Conservation (phyloP, 2,113 vertebrate genomes). For the Sorex fumeus region DNA sequence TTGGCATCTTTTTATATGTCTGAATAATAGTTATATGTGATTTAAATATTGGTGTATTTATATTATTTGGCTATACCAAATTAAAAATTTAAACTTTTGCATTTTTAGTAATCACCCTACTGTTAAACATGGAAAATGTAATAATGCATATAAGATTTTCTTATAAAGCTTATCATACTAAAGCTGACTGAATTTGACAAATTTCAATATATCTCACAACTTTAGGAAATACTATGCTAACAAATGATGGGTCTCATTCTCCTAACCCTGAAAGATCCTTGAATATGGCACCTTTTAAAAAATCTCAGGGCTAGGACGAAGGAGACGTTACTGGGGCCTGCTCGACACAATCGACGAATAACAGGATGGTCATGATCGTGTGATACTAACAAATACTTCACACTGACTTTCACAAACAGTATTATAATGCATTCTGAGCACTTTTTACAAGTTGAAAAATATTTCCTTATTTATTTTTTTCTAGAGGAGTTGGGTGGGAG, state of each 20-base stretch:
- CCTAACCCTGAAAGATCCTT: too few relatives aligned
- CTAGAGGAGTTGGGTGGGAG: too few relatives aligned
- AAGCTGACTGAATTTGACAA: constrained; percentile 40
- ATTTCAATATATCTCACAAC: constrained; percentile 22
- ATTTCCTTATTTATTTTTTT: constrained; percentile 52
- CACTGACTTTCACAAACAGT: neutral
- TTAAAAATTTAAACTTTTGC: constrained; percentile 43
- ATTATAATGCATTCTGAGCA: neutral
- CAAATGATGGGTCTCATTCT: too few relatives aligned
- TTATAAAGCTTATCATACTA: constrained; percentile 30
- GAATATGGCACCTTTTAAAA: too few relatives aligned
- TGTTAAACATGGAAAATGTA: too few relatives aligned
- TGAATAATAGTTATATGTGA: neutral
- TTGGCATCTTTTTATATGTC: constrained; percentile 39
- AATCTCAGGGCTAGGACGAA: too few relatives aligned
- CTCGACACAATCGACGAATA: too few relatives aligned
- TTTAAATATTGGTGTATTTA: neutral
- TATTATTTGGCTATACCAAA: constrained; percentile 35
- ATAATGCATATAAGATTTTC: too few relatives aligned
- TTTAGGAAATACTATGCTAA: too few relatives aligned
- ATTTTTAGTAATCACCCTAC: neutral
- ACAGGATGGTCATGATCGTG: too few relatives aligned
- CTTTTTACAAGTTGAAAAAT: constrained; percentile 54
- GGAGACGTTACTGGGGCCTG: too few relatives aligned
- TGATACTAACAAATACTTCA: too few relatives aligned